These are phyloP conservation scores for Leptothorax acervorum DNA, from an alignment of 2,888 invertebrate genomes.

Conservation along the genomic window DNA sequence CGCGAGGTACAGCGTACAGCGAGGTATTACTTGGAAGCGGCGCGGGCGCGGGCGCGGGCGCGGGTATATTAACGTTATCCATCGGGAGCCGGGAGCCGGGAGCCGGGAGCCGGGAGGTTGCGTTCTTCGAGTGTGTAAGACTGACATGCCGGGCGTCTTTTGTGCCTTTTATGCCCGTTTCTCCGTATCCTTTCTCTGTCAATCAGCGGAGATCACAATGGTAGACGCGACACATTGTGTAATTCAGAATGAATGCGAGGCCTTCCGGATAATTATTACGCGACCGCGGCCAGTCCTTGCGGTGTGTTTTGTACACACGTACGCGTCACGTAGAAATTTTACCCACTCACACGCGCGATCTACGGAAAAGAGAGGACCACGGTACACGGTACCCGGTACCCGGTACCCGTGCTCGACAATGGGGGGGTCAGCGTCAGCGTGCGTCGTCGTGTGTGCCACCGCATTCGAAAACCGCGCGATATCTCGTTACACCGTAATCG, in stretches of 20 bases:
- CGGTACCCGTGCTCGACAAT: constrained; percentile 34
- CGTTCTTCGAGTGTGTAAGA: constrained; percentile 31
- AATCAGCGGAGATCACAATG: constrained; percentile 65
- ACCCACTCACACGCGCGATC: neutral
- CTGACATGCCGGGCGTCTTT: constrained; percentile 45
- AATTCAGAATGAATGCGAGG: constrained; percentile 69
- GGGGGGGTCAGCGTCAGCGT: constrained; percentile 24
- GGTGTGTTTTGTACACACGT: constrained; percentile 26
- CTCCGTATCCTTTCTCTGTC: constrained; percentile 71
- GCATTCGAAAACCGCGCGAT: constrained; percentile 63
- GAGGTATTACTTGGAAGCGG: constrained; percentile 18
- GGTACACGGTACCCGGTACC: no score
- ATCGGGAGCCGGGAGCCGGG: neutral
- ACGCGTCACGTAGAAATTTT: neutral
- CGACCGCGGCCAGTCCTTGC: constrained; percentile 46
- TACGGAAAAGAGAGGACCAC: neutral
- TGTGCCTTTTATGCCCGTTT: constrained; percentile 56
- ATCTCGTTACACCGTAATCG: constrained; percentile 82
- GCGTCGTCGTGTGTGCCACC: constrained; percentile 30
- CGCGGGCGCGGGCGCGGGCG: neutral
- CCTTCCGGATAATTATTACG: constrained; percentile 51
- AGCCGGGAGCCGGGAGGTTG: neutral
- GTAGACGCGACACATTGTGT: constrained; percentile 71
- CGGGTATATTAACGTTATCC: constrained; percentile 22
- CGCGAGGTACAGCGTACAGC: neutral